These are phyloP conservation scores for Podocnemis expansa DNA, from an alignment of 2,113 vertebrate genomes.

Conservation along the genomic window DNA sequence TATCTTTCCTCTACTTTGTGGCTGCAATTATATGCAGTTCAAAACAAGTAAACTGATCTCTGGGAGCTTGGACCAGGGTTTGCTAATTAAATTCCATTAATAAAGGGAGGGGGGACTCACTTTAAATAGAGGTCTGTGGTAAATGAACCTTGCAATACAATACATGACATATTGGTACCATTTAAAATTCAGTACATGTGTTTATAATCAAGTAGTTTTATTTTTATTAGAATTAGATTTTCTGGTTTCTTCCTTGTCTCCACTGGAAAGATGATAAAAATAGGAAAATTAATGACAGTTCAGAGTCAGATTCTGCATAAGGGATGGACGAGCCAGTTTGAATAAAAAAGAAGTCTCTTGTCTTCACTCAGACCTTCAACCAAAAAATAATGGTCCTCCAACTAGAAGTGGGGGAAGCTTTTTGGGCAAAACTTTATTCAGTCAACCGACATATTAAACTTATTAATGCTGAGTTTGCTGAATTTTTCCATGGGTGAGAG, in stretches of 20 bases:
- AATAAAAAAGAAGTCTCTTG: neutral
- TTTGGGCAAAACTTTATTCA: neutral
- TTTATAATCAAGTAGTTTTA: neutral
- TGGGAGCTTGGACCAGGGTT: neutral
- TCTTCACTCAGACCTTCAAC: neutral
- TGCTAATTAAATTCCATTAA: neutral
- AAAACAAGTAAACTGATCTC: neutral
- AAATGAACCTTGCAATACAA: neutral
- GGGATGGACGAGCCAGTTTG: neutral
- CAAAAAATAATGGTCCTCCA: neutral
- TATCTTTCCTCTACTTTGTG: neutral
- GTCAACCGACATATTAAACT: neutral
- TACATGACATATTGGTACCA: neutral
- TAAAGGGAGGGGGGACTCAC: neutral
- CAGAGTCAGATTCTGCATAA: neutral
- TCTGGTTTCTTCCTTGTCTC: neutral
- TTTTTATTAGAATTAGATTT: neutral
- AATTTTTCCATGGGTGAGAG: neutral
- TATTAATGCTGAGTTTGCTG: neutral
- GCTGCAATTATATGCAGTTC: neutral
- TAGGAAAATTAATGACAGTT: rapidly evolving
- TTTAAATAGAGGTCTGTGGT: neutral
- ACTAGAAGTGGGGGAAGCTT: neutral
- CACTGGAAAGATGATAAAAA: neutral
- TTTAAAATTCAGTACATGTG: neutral